Conservation (phyloP, 2,113 vertebrate genomes). For the Myiozetetes cayanensis region DNA sequence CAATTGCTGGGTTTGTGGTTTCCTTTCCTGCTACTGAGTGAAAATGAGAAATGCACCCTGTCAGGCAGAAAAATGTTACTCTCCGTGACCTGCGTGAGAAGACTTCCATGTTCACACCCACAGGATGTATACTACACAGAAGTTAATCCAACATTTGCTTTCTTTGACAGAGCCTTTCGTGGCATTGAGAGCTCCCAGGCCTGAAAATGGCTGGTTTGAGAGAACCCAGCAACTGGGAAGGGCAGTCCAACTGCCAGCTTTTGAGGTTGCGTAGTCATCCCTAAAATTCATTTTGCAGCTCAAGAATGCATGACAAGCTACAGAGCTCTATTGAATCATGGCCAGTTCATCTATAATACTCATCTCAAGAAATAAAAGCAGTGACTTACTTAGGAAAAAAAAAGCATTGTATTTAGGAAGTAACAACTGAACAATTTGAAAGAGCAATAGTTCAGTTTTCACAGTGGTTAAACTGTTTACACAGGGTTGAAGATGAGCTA, state of each 20-base stretch:
- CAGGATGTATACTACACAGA: background rate
- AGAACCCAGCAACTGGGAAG: background rate
- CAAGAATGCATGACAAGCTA: background rate
- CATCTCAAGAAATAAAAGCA: background rate
- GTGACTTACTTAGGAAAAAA: background rate
- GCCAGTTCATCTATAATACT: background rate
- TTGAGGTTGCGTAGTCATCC: background rate
- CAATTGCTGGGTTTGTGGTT: background rate
- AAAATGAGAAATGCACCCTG: background rate
- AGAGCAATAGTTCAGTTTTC: background rate
- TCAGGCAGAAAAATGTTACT: background rate
- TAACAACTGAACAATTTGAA: background rate
- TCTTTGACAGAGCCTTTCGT: background rate
- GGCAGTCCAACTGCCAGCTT: background rate
- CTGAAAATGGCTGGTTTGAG: background rate
- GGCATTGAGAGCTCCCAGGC: background rate
- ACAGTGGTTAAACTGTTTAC: background rate
- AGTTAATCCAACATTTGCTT: background rate
- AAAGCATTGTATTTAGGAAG: background rate
- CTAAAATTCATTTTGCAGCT: background rate
- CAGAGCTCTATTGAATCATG: background rate
- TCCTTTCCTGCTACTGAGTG: background rate
- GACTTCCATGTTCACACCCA: background rate
- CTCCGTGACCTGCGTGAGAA: background rate
- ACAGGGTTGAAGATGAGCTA: background rate